Percentiles rank a stretch among this genome's conserved stretches.
Conservation (phyloP, 1,140 invertebrate genomes). For the Drosophila tropicalis region DNA sequence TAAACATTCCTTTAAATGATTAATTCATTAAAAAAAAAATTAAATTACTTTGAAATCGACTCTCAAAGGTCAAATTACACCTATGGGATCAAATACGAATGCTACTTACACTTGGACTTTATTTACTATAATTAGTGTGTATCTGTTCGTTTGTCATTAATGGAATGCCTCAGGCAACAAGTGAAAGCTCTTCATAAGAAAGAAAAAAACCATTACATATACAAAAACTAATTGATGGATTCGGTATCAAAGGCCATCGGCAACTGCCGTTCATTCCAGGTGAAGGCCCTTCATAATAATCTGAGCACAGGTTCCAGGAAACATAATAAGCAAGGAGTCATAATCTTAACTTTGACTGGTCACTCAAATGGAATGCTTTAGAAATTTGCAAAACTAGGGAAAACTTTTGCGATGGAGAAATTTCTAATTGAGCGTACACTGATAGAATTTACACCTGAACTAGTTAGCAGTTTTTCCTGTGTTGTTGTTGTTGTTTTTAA, state of each 20-base stretch:
- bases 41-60: too few relatives aligned
- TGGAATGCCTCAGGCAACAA: background rate
- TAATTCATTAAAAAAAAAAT: too few relatives aligned
- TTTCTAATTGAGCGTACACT: constrained; percentile 52
- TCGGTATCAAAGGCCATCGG: background rate
- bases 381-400: background rate
- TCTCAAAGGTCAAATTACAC: too few relatives aligned
- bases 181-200: background rate
- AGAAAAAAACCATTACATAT: background rate
- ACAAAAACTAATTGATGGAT: constrained; percentile 4
- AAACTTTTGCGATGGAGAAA: constrained; percentile 17
- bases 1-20: too few relatives aligned
- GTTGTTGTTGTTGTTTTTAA: constrained; percentile 12
- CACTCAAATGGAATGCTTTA: background rate
- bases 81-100: too few relatives aligned
- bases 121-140: background rate
- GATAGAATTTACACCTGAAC: constrained; percentile 23
- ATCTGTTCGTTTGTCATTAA: background rate
- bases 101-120: background rate
- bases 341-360: background rate
- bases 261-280: background rate
- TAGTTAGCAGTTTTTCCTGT: constrained; percentile 14
- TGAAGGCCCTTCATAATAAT: background rate
- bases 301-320: background rate
- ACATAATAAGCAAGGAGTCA: background rate